phyloP scores from a whole-genome alignment of 2,888 invertebrate species.

The Leptinotarsa peninsularis region DNA sequence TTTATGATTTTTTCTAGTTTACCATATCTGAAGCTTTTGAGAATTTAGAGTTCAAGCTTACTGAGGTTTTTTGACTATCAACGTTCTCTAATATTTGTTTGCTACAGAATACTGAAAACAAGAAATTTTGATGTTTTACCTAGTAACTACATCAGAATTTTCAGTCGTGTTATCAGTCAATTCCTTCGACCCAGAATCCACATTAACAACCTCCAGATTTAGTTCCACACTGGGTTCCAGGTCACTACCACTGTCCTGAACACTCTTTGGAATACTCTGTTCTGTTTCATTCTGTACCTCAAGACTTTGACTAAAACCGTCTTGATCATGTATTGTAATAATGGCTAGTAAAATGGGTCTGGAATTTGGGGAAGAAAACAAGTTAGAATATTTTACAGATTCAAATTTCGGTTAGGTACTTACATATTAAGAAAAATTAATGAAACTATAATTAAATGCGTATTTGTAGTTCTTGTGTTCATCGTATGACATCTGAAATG shows the following conservation, averaged over 20 bases:
- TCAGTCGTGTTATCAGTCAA: conserved; percentile 41
- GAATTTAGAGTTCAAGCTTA: too few species aligned
- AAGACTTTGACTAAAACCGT: conserved; percentile 21
- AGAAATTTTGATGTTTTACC: neutral
- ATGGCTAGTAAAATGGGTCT: conserved; percentile 24
- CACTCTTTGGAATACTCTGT: conserved; percentile 10
- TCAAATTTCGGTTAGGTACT: conserved; percentile 12
- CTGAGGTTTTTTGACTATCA: too few species aligned
- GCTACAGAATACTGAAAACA: neutral
- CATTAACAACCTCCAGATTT: conserved; percentile 42
- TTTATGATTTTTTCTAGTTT: too few species aligned
- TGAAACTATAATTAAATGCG: conserved; percentile 28
- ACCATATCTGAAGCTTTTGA: too few species aligned
- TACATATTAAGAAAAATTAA: conserved; percentile 30
- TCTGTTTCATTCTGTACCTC: conserved; percentile 30
- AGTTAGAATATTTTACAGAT: neutral
- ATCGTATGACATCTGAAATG: conserved; percentile 33
- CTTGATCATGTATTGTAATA: conserved; percentile 31
- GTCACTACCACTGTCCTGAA: conserved; percentile 25
- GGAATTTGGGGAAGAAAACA: conserved; percentile 12
- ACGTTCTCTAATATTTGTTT: neutral
- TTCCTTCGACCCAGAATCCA: conserved; percentile 37
- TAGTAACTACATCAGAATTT: conserved; percentile 41
- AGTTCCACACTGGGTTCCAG: conserved; percentile 49
- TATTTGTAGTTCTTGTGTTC: conserved; percentile 32